Percentiles rank a stretch among this genome's conserved stretches.
Evolutionary conservation across 2,113 vertebrate species (phyloP).

Genomic region (Danionella cerebrum): DNA sequence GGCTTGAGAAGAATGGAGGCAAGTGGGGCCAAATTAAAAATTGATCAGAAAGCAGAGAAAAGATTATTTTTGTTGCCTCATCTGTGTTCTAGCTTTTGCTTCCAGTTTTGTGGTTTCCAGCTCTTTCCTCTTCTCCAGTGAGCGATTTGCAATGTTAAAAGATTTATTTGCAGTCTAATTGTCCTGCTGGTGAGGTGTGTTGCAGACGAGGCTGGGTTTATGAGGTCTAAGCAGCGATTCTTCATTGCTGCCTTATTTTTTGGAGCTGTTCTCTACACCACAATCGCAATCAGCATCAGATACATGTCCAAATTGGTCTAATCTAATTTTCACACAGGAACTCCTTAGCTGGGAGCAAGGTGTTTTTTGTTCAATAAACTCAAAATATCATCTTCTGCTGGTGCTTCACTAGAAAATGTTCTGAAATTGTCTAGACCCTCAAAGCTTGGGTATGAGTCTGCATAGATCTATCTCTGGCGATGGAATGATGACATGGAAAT

Average conservation of each 20-base stretch:
- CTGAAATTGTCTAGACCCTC: slow-evolving; percentile 15
- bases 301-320: slow-evolving; percentile 48
- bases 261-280: slow-evolving; percentile 34
- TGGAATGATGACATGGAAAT: neutral
- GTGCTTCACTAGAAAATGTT: neutral
- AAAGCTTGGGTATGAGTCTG: slow-evolving; percentile 16
- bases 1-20: slow-evolving; percentile 63
- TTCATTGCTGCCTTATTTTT: slow-evolving; percentile 61
- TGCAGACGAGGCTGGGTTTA: neutral
- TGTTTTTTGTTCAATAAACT: slow-evolving; percentile 21
- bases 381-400: neutral
- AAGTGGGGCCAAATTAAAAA: slow-evolving; percentile 70
- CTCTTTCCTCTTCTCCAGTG: neutral
- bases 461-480: neutral
- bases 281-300: slow-evolving; percentile 52
- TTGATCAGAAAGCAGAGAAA: slow-evolving; percentile 70
- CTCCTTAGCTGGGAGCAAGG: neutral
- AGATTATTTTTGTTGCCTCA: slow-evolving; percentile 68
- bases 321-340: slow-evolving; percentile 23
- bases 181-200: slow-evolving; percentile 29
- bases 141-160: slow-evolving; percentile 26
- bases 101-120: neutral
- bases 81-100: slow-evolving; percentile 36
- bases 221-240: slow-evolving; percentile 39
- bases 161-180: slow-evolving; percentile 54